Evolutionary conservation across 2,888 invertebrate genomes (phyloP), one percentile per base, ranked within the genome.

Genomic region (Diadromus collaris): DNA sequence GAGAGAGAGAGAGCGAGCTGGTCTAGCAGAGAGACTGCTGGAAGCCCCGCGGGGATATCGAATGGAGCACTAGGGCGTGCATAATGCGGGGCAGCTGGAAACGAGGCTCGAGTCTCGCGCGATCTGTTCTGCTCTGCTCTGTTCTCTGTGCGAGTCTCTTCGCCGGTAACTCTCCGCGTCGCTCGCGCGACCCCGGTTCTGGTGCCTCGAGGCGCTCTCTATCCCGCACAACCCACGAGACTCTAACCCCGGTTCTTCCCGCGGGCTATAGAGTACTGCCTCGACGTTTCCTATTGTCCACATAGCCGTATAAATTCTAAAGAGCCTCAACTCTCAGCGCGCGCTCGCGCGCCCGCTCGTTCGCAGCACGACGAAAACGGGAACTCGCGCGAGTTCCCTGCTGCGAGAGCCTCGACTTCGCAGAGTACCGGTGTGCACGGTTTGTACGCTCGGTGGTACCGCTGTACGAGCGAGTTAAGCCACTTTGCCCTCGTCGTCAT

Each of bases 11-110:
- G 63, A 71, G 69, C 78, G 82, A 76, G 70, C 75, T 60, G 69
- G 48, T 27, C 54, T 29, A 82, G 78, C 79, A 13, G 60, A 60
- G 58, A 58, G 56, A 24, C 58, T 48, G 76, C 56, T 63, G 77
- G 77, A 74, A 81, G 78, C 82, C 82, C 85, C 81, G 83, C 83
- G 79, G 85, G 83, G 86, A 83, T 84, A 85, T 85, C 86, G 87
- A 86, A 86, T 85, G 85, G 86, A 86, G 86, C 85, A 85, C 83
- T 86, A 83, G 86, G 84, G 85, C 86, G 87, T 89, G 86, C 85
- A 87, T 88, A 90, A 89, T 87, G 83, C 84, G 85, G 83, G 76
- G 83, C 90, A 90, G 90, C 90, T 90, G 90, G 88, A 79, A 81
- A 82, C 79, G 76, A 82, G 76, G 63, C 75, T 73, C 56, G 75